These are phyloP conservation scores for Anthophora plumipes DNA, from an alignment of 2,888 invertebrate genomes.

Conservation along the genomic window DNA sequence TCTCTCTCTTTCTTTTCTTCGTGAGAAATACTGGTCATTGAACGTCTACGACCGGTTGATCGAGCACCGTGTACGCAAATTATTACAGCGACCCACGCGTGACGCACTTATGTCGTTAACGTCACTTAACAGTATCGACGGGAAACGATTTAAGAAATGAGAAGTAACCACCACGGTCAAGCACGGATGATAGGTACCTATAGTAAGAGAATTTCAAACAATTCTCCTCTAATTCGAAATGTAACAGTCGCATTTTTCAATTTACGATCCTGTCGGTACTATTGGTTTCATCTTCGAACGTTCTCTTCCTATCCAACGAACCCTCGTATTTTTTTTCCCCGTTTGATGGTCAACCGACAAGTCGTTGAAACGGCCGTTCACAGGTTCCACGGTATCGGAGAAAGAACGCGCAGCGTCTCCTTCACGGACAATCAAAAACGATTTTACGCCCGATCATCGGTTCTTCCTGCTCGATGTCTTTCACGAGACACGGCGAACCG, in stretches of 20 bases:
- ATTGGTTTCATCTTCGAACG: neutral
- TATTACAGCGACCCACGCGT: constrained; percentile 5
- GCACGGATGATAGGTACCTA: no score
- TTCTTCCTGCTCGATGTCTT: constrained; percentile 26
- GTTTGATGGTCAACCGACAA: constrained; percentile 54
- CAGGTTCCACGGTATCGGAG: constrained; percentile 4
- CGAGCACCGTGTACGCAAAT: constrained; percentile 3
- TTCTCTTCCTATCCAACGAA: neutral
- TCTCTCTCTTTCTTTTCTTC: no score
- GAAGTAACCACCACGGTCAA: no score
- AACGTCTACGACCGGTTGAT: neutral
- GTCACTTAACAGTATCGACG: neutral
- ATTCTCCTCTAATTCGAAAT: no score
- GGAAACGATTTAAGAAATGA: neutral
- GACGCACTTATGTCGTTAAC: constrained; percentile 5
- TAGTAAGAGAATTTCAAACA: no score
- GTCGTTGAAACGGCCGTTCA: constrained; percentile 69
- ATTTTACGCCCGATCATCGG: constrained; percentile 43
- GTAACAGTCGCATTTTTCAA: no score
- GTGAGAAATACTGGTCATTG: constrained; percentile 10
- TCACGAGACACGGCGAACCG: constrained; percentile 35
- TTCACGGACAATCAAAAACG: constrained; percentile 42
- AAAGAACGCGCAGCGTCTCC: constrained; percentile 20
- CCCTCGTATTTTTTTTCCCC: constrained; percentile 45
- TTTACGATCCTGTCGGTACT: no score